Evolutionary conservation across 2,797 vertebrate species (phyloP).

Genomic region (Enoplosus armatus): DNA sequence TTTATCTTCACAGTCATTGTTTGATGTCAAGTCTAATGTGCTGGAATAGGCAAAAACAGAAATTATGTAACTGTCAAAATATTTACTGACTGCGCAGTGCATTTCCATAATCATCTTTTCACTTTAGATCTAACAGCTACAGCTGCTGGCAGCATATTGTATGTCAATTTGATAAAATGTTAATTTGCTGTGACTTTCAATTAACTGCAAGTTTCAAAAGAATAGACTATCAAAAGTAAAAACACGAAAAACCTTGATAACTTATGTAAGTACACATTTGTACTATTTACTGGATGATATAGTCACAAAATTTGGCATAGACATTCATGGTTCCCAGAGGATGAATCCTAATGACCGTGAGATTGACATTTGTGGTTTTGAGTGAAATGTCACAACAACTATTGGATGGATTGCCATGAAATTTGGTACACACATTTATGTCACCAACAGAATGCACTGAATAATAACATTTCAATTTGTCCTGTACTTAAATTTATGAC

Average conservation of each 20-base stretch:
- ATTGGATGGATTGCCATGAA: background rate
- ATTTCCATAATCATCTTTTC: constrained; percentile 6
- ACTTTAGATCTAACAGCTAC: background rate
- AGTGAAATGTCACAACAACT: no score
- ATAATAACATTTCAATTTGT: background rate
- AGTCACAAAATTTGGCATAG: no score
- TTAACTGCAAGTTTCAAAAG: no score
- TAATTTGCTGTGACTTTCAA: background rate
- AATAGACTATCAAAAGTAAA: no score
- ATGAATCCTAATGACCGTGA: background rate
- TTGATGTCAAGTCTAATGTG: background rate
- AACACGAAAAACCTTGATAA: no score
- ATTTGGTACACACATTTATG: background rate
- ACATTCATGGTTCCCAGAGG: background rate
- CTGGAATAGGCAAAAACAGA: background rate
- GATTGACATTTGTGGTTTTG: background rate
- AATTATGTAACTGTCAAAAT: background rate
- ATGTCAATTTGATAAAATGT: background rate
- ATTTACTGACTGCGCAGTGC: background rate
- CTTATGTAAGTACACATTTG: no score
- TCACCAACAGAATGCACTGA: background rate
- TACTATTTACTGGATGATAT: background rate
- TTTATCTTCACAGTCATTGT: background rate
- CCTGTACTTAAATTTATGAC: background rate
- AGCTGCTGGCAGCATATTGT: no score